phyloP scores from a whole-genome alignment of 2,888 invertebrate species.

The Drosophila eohydei region DNA sequence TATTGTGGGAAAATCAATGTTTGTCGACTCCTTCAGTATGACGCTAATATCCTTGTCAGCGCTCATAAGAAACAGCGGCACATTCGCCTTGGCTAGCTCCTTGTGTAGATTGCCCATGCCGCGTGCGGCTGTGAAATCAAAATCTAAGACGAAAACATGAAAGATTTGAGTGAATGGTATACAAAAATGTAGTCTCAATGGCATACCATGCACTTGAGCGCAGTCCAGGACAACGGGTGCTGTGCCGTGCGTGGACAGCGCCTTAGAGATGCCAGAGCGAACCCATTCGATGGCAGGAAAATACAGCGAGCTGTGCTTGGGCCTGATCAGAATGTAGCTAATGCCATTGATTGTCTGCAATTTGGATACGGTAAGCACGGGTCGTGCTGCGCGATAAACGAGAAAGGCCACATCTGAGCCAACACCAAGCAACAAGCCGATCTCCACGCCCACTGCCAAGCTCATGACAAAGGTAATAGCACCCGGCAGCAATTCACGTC shows the following conservation, averaged over 20 bases:
- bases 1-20: conserved; percentile 77
- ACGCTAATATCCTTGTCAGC: conserved; percentile 80
- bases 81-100: conserved; percentile 89
- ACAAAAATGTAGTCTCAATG: neutral
- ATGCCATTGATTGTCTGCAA: conserved; percentile 89
- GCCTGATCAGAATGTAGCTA: conserved; percentile 91
- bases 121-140: conserved; percentile 95
- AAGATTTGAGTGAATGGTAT: neutral
- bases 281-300: conserved; percentile 94
- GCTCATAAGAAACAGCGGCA: conserved; percentile 89
- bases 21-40: conserved; percentile 83
- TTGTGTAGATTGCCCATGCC: conserved; percentile 91
- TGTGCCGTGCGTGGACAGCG: conserved; percentile 89
- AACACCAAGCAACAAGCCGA: conserved; percentile 94
- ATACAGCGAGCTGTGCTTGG: conserved; percentile 91
- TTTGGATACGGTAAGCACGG: conserved; percentile 90
- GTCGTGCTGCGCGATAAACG: conserved; percentile 92
- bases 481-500: conserved; percentile 91
- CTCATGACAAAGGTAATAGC: conserved; percentile 94
- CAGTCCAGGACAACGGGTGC: conserved; percentile 93
- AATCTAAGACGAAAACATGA: conserved; percentile 85
- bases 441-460: conserved; percentile 92
- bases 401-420: conserved; percentile 91
- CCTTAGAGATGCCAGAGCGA: conserved; percentile 91
- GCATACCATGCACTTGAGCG: conserved; percentile 89